Base-by-base conservation (phyloP, 2,888 invertebrate species). In the Pachycephus smyrnensis region DNA sequence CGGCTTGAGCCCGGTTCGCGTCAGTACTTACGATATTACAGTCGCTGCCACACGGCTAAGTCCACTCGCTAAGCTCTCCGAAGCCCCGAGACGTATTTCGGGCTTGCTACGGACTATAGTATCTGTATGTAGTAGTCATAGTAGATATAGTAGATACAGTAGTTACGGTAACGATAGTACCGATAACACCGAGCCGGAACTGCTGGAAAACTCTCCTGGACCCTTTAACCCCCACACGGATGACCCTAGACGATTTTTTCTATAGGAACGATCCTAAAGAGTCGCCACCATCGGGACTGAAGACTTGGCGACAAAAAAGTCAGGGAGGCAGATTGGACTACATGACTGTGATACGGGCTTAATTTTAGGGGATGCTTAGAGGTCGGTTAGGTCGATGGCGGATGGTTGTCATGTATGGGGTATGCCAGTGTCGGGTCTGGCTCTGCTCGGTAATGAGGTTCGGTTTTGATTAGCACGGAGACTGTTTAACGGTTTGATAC, bases 401-500 rank as follows among this genome's bases (percentile, higher is more conserved):
- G 23, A 55, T 55, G 55, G 55, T 55, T 55, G 55, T 23, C 55
- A 23, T 55, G 55, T 55, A 55, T 55, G 55, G 71, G 71, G 71
- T 71, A 1, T 31, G 32, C 71, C 9, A 74, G 74, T 36, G 35
- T 37, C 2, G 84, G 81, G 82, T 84, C 84, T 83, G 84, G 87
- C 85, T 85, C 86, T 86, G 87, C 83, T 87, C 55, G 88, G 87
- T 92, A 92, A 92, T 92, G 90, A 92, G 91, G 91, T 91, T 92
- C 90, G 90, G 91, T 91, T 92, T 92, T 92, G 91, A 92, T 92
- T 92, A 92, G 91, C 91, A 90, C 90, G 90, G 91, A 91, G 91
- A 91, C 91, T 91, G 91, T 92, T 92, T 92, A 92, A 92, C 92
- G 91, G 91, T 91, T 91, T 91, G 91, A 91, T 92, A 91, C 92